These are phyloP conservation scores for Phrynocephalus versicolor DNA, from an alignment of 2,113 vertebrate species.

Conservation along the genomic window DNA sequence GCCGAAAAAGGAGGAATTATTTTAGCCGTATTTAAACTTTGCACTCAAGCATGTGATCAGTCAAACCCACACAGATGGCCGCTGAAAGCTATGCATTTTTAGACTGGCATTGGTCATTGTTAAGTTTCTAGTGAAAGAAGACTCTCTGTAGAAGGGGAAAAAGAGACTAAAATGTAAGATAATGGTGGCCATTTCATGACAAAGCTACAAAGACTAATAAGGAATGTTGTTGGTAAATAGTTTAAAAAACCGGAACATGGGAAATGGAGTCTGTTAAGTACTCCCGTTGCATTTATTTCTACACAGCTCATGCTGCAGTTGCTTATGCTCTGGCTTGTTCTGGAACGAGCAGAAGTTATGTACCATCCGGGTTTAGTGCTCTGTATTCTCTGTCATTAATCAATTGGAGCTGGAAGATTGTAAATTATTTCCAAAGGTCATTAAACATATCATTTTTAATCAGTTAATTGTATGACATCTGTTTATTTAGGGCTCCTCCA, in stretches of 20 bases:
- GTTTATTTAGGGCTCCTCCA: not conserved
- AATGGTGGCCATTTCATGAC: conserved; percentile 7
- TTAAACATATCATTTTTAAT: not conserved
- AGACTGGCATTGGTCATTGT: conserved; percentile 9
- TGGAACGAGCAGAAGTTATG: not conserved
- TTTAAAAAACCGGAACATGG: not conserved
- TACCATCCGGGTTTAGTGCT: not conserved
- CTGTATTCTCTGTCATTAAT: not conserved
- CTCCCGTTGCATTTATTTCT: not conserved
- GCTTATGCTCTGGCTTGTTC: not conserved
- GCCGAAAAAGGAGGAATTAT: conserved; percentile 42
- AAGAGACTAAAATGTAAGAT: conserved; percentile 23
- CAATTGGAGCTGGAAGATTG: not conserved
- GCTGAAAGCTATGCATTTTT: not conserved
- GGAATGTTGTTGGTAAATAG: not conserved
- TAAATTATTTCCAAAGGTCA: not conserved
- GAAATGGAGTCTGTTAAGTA: not conserved
- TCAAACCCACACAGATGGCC: conserved; percentile 49
- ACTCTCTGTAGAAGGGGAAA: not conserved
- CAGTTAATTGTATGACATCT: not conserved
- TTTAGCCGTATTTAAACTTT: conserved; percentile 48
- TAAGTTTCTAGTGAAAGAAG: not conserved
- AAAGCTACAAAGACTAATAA: conserved; percentile 1
- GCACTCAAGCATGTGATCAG: conserved; percentile 50
- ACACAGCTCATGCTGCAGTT: not conserved